A percentile compares a stretch with the other conserved stretches of the same genome.
phyloP scores from a whole-genome alignment of 2,113 vertebrate genomes.

The Cisticola juncidis region DNA sequence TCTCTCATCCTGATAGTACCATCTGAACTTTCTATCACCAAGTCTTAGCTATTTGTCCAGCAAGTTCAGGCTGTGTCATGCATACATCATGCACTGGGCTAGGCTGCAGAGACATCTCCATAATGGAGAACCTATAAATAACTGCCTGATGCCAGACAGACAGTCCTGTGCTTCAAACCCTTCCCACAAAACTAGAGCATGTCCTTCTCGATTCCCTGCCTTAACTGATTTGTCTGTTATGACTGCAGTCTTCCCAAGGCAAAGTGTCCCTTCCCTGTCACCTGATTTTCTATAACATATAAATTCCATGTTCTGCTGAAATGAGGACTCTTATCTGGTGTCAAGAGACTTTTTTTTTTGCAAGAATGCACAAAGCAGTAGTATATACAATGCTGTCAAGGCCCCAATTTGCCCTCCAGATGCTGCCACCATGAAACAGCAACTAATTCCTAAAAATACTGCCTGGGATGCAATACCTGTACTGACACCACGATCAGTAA shows the following conservation, averaged over 20 bases:
- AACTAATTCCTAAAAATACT: neutral
- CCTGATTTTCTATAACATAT: neutral
- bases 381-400: neutral
- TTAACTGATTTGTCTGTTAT: neutral
- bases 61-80: neutral
- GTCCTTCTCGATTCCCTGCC: neutral
- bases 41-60: neutral
- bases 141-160: neutral
- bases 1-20: neutral
- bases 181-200: neutral
- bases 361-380: neutral
- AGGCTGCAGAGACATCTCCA: neutral
- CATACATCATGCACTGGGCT: neutral
- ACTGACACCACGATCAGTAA: constrained; percentile 84
- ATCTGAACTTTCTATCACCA: neutral
- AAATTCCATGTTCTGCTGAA: neutral
- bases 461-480: constrained; percentile 75
- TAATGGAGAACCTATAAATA: neutral
- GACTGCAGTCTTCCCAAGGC: neutral
- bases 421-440: neutral
- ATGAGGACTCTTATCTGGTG: neutral
- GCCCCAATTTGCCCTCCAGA: neutral
- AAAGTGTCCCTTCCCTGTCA: neutral
- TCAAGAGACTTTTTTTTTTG: neutral
- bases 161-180: neutral